Evolutionary conservation across 2,113 vertebrate genomes (phyloP).

Genomic region (Felis chaus): DNA sequence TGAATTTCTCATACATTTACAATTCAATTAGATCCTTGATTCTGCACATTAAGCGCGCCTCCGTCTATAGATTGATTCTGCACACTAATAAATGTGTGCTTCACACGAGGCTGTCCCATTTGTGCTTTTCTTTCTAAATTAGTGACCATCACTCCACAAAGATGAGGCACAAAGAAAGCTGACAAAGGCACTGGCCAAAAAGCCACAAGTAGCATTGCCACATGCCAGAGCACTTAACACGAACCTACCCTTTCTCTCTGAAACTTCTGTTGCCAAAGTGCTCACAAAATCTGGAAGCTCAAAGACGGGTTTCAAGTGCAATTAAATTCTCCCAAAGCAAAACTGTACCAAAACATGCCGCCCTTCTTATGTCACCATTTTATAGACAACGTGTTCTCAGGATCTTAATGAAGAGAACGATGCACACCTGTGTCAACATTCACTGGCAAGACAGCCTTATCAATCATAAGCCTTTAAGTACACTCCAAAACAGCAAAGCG

Average conservation of each 20-base stretch:
- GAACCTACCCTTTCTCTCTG: conserved; percentile 61
- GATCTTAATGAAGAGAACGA: conserved; percentile 88
- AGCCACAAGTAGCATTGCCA: conserved; percentile 68
- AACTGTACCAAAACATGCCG: conserved; percentile 72
- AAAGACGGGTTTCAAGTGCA: conserved; percentile 65
- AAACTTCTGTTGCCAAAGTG: conserved; percentile 67
- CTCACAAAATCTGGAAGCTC: conserved; percentile 68
- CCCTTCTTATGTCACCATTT: conserved; percentile 73
- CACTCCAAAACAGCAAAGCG: conserved; percentile 80
- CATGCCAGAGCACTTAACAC: conserved; percentile 63
- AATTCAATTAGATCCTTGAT: neutral
- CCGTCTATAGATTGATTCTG: conserved; percentile 38
- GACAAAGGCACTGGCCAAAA: conserved; percentile 54
- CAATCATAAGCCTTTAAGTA: conserved; percentile 89
- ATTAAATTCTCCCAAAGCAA: conserved; percentile 74
- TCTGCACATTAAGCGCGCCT: neutral
- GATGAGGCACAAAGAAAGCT: conserved; percentile 56
- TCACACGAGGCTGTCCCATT: neutral
- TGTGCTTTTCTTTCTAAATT: conserved; percentile 50
- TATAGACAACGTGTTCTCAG: conserved; percentile 85
- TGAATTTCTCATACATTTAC: conserved; percentile 22
- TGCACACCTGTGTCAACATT: conserved; percentile 88
- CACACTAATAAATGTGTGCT: conserved; percentile 11
- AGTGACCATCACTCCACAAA: conserved; percentile 46
- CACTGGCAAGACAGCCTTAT: conserved; percentile 86